Conservation (phyloP, 1,140 invertebrate genomes). For the Lepidotrigona ventralis region DNA sequence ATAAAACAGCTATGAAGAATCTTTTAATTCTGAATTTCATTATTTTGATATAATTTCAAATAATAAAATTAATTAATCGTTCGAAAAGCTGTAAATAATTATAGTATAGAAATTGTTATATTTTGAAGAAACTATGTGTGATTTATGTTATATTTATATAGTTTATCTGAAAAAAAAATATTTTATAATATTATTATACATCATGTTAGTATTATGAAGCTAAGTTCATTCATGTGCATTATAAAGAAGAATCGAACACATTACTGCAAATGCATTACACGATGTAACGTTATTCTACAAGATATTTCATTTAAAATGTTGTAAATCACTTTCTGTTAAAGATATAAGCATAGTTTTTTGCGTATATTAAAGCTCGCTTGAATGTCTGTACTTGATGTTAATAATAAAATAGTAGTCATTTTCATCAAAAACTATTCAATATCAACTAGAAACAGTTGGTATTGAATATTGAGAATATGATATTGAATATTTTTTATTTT, state of each 20-base stretch:
- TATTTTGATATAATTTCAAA: background rate
- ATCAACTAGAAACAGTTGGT: background rate
- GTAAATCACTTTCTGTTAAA: background rate
- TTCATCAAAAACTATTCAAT: no score
- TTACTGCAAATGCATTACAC: background rate
- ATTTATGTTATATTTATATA: no score
- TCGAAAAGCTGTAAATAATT: background rate
- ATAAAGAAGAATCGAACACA: background rate
- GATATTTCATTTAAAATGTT: background rate
- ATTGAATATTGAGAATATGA: no score
- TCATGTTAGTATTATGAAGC: no score
- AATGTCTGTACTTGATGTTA: background rate
- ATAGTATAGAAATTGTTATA: background rate
- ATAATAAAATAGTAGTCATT: background rate
- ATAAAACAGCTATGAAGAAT: background rate
- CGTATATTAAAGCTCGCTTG: background rate
- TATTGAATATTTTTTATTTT: no score
- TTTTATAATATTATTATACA: background rate
- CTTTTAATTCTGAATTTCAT: background rate
- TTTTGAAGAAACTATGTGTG: no score
- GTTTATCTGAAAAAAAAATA: no score
- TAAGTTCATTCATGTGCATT: background rate
- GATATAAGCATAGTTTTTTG: background rate
- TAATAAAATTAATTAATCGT: no score
- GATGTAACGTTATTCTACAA: background rate